Evolutionary conservation across 2,113 vertebrate species (phyloP).

Genomic region (Semicossyphus pulcher): DNA sequence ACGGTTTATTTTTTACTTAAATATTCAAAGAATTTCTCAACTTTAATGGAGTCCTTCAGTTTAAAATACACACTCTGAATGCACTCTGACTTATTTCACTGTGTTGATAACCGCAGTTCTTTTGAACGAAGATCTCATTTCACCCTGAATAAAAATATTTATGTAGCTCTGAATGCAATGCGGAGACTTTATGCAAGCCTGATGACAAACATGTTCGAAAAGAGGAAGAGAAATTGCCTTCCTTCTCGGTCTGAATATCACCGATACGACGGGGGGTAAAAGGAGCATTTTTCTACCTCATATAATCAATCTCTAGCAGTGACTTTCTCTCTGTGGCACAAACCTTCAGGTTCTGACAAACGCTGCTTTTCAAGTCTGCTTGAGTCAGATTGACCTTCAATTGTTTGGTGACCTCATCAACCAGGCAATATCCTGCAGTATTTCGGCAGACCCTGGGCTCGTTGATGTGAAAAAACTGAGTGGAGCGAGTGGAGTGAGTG

Average conservation of each 20-base stretch:
- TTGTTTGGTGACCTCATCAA: conserved; percentile 14
- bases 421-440: neutral
- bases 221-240: conserved; percentile 8
- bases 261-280: conserved; percentile 13
- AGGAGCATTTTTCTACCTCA: neutral
- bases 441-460: conserved; percentile 5
- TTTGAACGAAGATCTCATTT: conserved; percentile 20
- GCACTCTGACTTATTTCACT: conserved; percentile 11
- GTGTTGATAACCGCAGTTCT: neutral
- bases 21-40: too few species aligned
- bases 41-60: too few species aligned
- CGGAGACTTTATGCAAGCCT: neutral
- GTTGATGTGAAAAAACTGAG: conserved; percentile 40
- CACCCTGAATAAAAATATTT: conserved; percentile 14
- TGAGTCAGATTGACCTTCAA: conserved; percentile 24
- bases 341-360: neutral
- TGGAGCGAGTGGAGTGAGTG: conserved; percentile 27
- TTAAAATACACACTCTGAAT: too few species aligned
- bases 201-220: conserved; percentile 11
- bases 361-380: conserved; percentile 4
- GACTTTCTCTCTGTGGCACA: conserved; percentile 3
- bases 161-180: conserved; percentile 23
- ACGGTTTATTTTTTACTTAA: too few species aligned
- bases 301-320: neutral
- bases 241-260: neutral